Base-by-base conservation (phyloP, 2,113 vertebrate species). In the Agelaius tricolor region DNA sequence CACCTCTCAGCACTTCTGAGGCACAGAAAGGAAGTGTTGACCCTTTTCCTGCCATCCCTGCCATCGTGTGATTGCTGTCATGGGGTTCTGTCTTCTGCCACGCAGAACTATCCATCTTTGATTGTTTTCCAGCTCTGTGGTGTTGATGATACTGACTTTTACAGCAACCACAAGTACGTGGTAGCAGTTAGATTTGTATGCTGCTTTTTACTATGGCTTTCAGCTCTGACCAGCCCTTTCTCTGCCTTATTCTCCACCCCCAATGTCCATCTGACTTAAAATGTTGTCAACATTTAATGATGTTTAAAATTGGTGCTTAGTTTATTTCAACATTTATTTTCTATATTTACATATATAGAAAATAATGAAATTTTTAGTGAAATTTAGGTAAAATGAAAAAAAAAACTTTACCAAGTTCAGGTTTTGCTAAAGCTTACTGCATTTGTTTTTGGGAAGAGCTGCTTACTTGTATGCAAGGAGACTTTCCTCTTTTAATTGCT, bases 61-160 rank as follows among this genome's bases (percentile, higher is more conserved):
- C 74, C 2, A 2, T 49, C 26, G 11, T 59, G n/a, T 47, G 28
- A 13, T 59, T 77, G 43, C 39, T 7, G 3, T 89, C 6, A 0
- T n/a, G 12, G 15, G 3, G 7, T 5, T 94, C 49, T 73, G 41
- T 52, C 47, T 90, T 71, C 52, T 71, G 54, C 69, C 44, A 20
- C 0, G 0, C 7, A 2, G n/a, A 75, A 27, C 21, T 72, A 39
- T 26, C 68, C 5, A 1, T 47, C 52, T 74, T 41, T 39, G n/a
- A 19, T 75, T 72, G 20, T 68, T 27, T 63, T 84, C 46, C 23
- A 43, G 2, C 31, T 71, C 39, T 39, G 0, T 54, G 20, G 28
- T 87, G 47, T 18, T 90, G 49, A 26, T 63, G 15, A 23, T 33
- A 14, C 41, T 76, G 55, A 20, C 21, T 85, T 62, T 11, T 35